Conservation (phyloP, 2,113 vertebrate genomes). For the Pandion haliaetus region DNA sequence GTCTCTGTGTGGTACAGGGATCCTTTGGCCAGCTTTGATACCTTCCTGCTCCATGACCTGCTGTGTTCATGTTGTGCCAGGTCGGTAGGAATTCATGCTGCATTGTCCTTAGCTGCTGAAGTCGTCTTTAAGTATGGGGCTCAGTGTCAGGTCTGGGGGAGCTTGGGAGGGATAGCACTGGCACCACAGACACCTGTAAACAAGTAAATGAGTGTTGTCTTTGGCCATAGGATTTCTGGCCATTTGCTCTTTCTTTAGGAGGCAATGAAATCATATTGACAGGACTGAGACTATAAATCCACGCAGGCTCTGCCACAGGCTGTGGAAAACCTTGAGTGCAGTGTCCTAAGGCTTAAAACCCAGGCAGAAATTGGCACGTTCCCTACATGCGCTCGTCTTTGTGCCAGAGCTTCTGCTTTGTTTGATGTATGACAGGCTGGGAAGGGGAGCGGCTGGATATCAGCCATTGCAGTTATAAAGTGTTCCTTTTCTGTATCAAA, state of each 20-base stretch:
- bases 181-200: background rate
- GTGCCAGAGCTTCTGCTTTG: background rate
- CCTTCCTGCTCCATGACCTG: background rate
- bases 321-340: background rate
- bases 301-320: background rate
- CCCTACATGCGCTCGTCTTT: rapidly evolving
- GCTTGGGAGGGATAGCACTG: background rate
- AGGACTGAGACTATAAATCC: background rate
- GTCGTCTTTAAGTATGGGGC: background rate
- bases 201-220: background rate
- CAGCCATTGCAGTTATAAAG: background rate
- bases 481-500: background rate
- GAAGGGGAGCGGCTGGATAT: background rate
- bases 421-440: background rate
- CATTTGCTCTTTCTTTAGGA: background rate
- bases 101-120: background rate
- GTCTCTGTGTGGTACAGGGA: background rate
- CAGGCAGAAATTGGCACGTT: background rate
- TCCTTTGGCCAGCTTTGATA: background rate
- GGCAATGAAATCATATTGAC: background rate
- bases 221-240: background rate
- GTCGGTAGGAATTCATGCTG: background rate
- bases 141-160: background rate
- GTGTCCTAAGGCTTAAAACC: background rate
- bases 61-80: background rate